A percentile compares a stretch with the other conserved stretches of the same genome.
Evolutionary conservation across 2,888 invertebrate genomes (phyloP).

Genomic region (Macrosoma leucophasiata): DNA sequence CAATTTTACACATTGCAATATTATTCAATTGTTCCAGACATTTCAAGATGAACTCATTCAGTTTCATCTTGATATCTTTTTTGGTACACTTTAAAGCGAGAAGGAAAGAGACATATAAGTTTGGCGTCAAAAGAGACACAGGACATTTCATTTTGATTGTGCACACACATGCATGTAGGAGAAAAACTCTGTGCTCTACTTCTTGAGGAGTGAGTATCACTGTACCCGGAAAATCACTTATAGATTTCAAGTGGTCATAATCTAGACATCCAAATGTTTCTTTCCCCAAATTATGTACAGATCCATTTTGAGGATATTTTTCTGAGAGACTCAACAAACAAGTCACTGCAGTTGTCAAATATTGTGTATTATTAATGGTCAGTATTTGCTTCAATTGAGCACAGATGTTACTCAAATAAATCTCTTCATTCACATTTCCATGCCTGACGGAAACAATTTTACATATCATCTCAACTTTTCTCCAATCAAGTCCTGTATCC

Average conservation of each 20-base stretch:
- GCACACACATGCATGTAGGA: conserved; percentile 50
- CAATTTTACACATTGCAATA: conserved; percentile 30
- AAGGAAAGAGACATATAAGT: conserved; percentile 58
- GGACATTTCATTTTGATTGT: conserved; percentile 47
- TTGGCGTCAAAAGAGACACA: conserved; percentile 43
- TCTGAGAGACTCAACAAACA: conserved; percentile 73
- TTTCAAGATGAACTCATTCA: conserved; percentile 51
- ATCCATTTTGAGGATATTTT: conserved; percentile 56
- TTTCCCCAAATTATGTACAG: conserved; percentile 39
- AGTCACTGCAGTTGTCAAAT: conserved; percentile 66
- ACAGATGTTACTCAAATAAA: conserved; percentile 73
- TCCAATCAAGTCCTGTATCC: conserved; percentile 79
- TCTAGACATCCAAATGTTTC: conserved; percentile 45
- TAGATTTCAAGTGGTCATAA: conserved; percentile 33
- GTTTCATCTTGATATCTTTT: conserved; percentile 43
- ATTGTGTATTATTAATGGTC: conserved; percentile 52
- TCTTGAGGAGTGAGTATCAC: conserved; percentile 52
- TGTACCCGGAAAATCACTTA: conserved; percentile 46
- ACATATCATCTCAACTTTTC: conserved; percentile 79
- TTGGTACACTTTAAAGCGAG: conserved; percentile 51
- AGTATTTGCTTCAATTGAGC: conserved; percentile 70
- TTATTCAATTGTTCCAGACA: conserved; percentile 39
- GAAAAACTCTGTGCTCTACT: conserved; percentile 47
- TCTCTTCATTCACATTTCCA: conserved; percentile 51
- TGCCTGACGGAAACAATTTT: conserved; percentile 77